Conservation (phyloP, 2,888 invertebrate species). For the Euzetes globulus region DNA sequence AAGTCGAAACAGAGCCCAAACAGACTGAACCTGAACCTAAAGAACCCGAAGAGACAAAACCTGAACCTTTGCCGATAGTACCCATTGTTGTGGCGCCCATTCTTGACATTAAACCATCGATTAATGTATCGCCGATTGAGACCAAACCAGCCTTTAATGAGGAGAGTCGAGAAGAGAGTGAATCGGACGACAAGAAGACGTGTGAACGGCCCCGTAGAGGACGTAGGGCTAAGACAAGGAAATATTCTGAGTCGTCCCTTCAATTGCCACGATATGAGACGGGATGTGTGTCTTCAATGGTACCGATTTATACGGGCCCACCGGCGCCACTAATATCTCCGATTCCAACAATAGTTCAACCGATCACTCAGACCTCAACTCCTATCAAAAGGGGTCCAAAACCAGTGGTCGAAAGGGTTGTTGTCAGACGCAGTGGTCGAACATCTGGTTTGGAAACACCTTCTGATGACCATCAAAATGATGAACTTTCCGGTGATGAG, state of each 20-base stretch:
- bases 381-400: conserved; percentile 26
- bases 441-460: conserved; percentile 30
- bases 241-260: conserved; percentile 39
- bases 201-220: conserved; percentile 40
- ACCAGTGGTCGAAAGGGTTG: conserved; percentile 10
- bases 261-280: conserved; percentile 36
- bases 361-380: not conserved
- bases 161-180: conserved; percentile 34
- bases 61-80: too few relatives aligned
- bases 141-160: not conserved
- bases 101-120: not conserved
- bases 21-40: conserved; percentile 35
- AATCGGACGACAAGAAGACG: conserved; percentile 34
- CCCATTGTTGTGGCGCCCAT: conserved; percentile 32
- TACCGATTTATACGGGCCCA: too few relatives aligned
- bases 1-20: conserved; percentile 36
- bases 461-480: conserved; percentile 2
- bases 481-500: conserved; percentile 25
- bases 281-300: not conserved
- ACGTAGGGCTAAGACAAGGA: conserved; percentile 41
- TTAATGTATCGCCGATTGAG: not conserved
- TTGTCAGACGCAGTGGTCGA: conserved; percentile 32
- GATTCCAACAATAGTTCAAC: too few relatives aligned
- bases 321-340: too few relatives aligned
- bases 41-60: too few relatives aligned